These are phyloP conservation scores for Andrena camellia DNA, from an alignment of 2,888 invertebrate genomes.

Conservation along the genomic window DNA sequence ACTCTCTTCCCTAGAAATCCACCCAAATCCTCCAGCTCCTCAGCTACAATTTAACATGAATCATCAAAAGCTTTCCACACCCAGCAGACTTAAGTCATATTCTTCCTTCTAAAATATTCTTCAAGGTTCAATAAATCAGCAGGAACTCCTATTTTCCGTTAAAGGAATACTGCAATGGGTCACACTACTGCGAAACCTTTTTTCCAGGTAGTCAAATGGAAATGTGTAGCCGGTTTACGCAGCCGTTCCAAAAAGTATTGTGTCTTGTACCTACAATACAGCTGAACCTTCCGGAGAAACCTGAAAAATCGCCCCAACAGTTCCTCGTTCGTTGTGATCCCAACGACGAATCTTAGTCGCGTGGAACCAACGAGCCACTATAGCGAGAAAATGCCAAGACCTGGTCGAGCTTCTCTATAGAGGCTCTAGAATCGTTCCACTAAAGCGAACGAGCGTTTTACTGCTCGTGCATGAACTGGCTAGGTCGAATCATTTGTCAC, in stretches of 20 bases:
- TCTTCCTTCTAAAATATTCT: too few relatives aligned
- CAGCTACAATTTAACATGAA: too few relatives aligned
- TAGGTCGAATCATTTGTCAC: constrained; percentile 53
- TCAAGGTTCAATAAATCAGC: too few relatives aligned
- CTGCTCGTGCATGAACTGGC: constrained; percentile 51
- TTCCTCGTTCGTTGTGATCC: constrained; percentile 25
- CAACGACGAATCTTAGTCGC: constrained; percentile 43
- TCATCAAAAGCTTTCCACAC: too few relatives aligned
- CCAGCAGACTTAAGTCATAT: too few relatives aligned
- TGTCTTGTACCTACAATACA: constrained; percentile 48
- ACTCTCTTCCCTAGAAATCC: too few relatives aligned
- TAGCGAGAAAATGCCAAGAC: neutral
- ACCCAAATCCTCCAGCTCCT: too few relatives aligned
- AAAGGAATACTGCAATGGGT: too few relatives aligned
- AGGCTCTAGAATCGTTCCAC: constrained; percentile 8
- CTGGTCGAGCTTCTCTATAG: neutral
- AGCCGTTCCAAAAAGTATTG: constrained; percentile 54
- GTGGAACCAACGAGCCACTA: constrained; percentile 33
- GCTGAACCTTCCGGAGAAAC: constrained; percentile 1
- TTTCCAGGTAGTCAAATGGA: constrained; percentile 8
- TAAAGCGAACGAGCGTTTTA: constrained; percentile 45
- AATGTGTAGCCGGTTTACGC: constrained; percentile 62
- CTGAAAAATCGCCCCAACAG: constrained; percentile 52
- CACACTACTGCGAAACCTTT: too few relatives aligned
- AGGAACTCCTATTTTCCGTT: too few relatives aligned